Evolutionary conservation across 35 echinoderm and acorn worm species (phyloP).

Genomic region (Holothuria glaberrima): DNA sequence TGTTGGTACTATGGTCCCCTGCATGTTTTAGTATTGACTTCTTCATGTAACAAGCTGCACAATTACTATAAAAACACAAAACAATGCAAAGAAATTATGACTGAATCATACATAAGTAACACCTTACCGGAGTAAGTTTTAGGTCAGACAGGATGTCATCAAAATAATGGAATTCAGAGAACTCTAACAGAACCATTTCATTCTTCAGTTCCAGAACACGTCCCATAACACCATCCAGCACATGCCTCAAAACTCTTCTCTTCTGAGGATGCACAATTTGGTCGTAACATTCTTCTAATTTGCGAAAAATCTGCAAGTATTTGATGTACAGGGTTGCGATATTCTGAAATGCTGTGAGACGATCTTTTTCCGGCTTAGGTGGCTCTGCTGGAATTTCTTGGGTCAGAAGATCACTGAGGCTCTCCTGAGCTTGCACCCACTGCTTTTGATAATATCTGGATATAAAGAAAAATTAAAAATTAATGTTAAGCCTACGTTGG

Average conservation of each 20-base stretch:
- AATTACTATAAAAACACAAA: no score
- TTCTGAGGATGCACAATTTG: slow-evolving; percentile 99
- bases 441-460: slow-evolving; percentile 93
- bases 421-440: slow-evolving; percentile 91
- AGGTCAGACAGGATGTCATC: slow-evolving; percentile 99
- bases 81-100: no score
- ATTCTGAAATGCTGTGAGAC: slow-evolving; percentile 95
- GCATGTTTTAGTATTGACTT: no score
- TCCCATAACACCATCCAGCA: slow-evolving; percentile 96
- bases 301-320: slow-evolving; percentile 95
- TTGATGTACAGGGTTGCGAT: slow-evolving; percentile 96
- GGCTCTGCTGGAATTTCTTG: slow-evolving; percentile 90
- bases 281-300: slow-evolving; percentile 95
- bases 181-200: slow-evolving; percentile 94
- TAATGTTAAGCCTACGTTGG: no score
- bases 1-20: no score
- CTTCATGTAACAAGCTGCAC: no score
- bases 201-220: slow-evolving; percentile 96
- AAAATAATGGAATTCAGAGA: slow-evolving; percentile 99
- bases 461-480: not conserved
- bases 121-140: slow-evolving; percentile 94
- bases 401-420: slow-evolving; percentile 80
- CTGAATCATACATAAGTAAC: no score
- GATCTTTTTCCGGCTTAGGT: slow-evolving; percentile 94
- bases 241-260: slow-evolving; percentile 82